phyloP scores from a whole-genome alignment of 2,888 invertebrate genomes.

The Caenorhabditis sp. region DNA sequence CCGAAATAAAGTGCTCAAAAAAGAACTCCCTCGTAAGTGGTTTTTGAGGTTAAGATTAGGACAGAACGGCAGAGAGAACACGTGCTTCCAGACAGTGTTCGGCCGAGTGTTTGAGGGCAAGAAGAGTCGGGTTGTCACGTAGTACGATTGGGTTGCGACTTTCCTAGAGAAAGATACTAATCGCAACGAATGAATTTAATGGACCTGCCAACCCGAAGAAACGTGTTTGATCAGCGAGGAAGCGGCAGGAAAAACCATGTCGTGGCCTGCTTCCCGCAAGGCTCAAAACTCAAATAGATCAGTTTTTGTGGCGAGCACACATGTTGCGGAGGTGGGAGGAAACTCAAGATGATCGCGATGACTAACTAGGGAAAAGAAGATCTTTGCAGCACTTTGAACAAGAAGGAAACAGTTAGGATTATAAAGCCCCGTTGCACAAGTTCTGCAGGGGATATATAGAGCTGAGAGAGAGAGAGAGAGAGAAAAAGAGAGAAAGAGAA shows the following conservation, averaged over 20 bases:
- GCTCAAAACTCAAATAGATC: conserved; percentile 46
- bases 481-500: conserved; percentile 2
- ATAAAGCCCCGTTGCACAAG: too few relatives aligned
- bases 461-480: conserved; percentile 6
- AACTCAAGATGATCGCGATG: conserved; percentile 35
- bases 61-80: neutral
- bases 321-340: conserved; percentile 36
- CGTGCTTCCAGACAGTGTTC: neutral
- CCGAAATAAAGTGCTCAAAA: conserved; percentile 6
- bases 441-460: too few relatives aligned
- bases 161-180: neutral
- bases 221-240: conserved; percentile 34
- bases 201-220: conserved; percentile 16
- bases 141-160: neutral
- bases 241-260: neutral
- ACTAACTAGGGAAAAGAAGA: conserved; percentile 18
- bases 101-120: too few relatives aligned
- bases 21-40: neutral
- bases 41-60: neutral
- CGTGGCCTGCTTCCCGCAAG: neutral
- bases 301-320: conserved; percentile 29
- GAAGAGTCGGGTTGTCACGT: too few relatives aligned
- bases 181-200: conserved; percentile 1
- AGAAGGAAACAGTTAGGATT: neutral
- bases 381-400: neutral